phyloP scores from a whole-genome alignment of 2,113 vertebrate species.

The Anguilla japonica region DNA sequence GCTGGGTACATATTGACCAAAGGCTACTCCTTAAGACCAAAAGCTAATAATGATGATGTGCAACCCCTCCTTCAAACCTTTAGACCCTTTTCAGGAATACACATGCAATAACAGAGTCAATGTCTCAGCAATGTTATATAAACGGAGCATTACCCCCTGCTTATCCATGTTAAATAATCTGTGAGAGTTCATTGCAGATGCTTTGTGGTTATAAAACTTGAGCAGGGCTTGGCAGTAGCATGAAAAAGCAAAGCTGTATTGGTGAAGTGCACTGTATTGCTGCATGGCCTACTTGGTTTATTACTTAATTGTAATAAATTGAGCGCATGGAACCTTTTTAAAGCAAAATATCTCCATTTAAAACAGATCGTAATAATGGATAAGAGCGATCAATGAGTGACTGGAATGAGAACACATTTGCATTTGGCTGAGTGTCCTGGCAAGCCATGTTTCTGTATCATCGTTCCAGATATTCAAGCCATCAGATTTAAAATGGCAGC shows the following conservation, averaged over 20 bases:
- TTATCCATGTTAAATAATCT: neutral
- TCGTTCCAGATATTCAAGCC: neutral
- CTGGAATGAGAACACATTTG: neutral
- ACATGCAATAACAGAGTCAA: neutral
- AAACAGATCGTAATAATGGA: neutral
- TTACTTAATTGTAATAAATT: no score
- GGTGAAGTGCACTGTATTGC: no score
- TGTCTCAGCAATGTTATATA: neutral
- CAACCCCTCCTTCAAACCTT: neutral
- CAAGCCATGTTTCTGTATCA: neutral
- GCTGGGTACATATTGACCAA: neutral
- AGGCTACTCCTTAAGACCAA: neutral
- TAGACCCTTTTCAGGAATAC: neutral
- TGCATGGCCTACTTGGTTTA: no score
- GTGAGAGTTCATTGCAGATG: neutral
- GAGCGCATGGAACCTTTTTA: no score
- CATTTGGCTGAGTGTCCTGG: neutral
- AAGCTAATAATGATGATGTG: neutral
- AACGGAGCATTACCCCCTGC: neutral
- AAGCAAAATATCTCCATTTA: neutral
- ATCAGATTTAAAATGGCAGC: neutral
- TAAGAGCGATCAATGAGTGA: neutral
- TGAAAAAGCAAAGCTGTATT: neutral
- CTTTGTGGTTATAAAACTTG: neutral
- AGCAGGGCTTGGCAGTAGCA: neutral